These are phyloP conservation scores for Diprion similis DNA, from an alignment of 1,140 invertebrate species.

Conservation along the genomic window DNA sequence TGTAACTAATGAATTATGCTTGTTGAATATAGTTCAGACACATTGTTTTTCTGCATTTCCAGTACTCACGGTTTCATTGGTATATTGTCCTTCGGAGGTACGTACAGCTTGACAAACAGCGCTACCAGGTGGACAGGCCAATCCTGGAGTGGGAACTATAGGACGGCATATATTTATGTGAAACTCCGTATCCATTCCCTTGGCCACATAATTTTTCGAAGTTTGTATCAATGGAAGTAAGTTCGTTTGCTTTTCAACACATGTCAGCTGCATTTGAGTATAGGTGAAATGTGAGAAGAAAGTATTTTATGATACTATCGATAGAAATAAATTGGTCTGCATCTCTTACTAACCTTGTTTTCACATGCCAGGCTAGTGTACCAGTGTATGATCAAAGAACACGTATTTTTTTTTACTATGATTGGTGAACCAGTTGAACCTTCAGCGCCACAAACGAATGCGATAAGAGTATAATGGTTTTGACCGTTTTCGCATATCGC, in stretches of 20 bases:
- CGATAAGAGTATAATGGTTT: constrained; percentile 59
- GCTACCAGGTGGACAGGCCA: constrained; percentile 59
- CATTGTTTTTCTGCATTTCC: constrained; percentile 7
- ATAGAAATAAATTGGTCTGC: constrained; percentile 31
- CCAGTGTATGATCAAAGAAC: constrained; percentile 60
- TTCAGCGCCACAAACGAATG: constrained; percentile 59
- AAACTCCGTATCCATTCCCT: constrained; percentile 46
- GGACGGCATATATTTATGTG: constrained; percentile 62
- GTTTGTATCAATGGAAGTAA: constrained; percentile 57
- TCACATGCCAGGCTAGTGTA: constrained; percentile 57
- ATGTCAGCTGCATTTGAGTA: constrained; percentile 39
- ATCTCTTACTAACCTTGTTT: constrained; percentile 47
- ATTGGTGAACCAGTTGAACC: constrained; percentile 42
- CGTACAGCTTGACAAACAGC: constrained; percentile 57
- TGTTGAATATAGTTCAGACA: constrained; percentile 15
- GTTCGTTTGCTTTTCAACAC: constrained; percentile 48
- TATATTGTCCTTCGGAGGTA: constrained; percentile 38
- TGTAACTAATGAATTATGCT: neutral
- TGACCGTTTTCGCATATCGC: constrained; percentile 44
- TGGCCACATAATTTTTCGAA: constrained; percentile 58
- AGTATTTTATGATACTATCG: neutral
- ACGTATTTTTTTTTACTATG: constrained; percentile 58
- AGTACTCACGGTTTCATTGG: constrained; percentile 58
- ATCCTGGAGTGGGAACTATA: constrained; percentile 55
- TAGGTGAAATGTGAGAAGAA: constrained; percentile 5